Percentiles rank a stretch among this genome's conserved stretches.
These are phyloP conservation scores for Eristalinus aeneus DNA, from an alignment of 2,888 invertebrate species.

Conservation along the genomic window DNA sequence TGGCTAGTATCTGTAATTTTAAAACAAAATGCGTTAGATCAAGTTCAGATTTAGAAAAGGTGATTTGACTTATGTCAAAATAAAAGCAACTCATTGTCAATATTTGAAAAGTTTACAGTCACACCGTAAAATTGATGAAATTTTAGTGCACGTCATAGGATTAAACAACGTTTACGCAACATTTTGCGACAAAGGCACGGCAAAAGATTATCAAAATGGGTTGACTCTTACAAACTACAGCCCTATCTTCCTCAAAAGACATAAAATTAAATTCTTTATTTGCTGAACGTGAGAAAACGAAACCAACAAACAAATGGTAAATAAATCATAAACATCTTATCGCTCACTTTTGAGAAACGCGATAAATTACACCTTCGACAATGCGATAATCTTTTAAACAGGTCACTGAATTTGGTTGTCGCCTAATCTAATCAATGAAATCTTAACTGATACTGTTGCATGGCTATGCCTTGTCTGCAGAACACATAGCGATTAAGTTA, in stretches of 20 bases:
- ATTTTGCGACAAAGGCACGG: not conserved
- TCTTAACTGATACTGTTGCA: slow-evolving; percentile 27
- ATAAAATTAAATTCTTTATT: not conserved
- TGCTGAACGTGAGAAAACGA: not conserved
- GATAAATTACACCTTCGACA: slow-evolving; percentile 46
- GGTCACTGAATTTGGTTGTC: slow-evolving; percentile 19
- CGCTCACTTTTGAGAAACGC: slow-evolving; percentile 41
- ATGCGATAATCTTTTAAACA: slow-evolving; percentile 37
- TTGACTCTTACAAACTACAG: not conserved
- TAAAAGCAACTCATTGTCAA: not conserved
- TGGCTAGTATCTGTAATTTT: slow-evolving; percentile 36
- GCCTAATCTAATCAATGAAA: slow-evolving; percentile 42
- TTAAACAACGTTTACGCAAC: not conserved
- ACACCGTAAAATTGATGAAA: not conserved
- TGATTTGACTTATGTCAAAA: too few relatives aligned
- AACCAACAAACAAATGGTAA: slow-evolving; percentile 1
- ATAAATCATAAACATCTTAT: slow-evolving; percentile 29
- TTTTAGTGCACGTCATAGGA: not conserved
- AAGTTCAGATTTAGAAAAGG: not conserved
- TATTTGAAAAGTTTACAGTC: not conserved
- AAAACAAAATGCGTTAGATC: not conserved
- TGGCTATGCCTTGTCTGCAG: slow-evolving; percentile 11
- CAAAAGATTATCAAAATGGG: not conserved
- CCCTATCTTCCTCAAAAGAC: not conserved
- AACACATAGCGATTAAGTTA: slow-evolving; percentile 25